Percentiles rank a stretch among this genome's conserved stretches.
Conservation (phyloP, 1,140 invertebrate genomes). For the Neotoxoptera formosana region DNA sequence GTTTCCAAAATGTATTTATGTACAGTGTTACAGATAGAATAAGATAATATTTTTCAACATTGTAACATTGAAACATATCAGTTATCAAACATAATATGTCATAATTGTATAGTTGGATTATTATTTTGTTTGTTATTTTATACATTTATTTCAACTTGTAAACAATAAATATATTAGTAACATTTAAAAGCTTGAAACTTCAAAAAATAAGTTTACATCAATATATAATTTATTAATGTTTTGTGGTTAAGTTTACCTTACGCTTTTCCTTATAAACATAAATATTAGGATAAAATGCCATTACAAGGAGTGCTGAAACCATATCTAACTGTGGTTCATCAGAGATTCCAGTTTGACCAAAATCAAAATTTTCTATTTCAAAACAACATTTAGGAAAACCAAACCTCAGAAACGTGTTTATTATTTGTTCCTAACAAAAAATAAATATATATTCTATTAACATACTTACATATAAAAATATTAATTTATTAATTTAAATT, state of each 20-base stretch:
- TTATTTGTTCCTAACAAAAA: slow-evolving; percentile 77
- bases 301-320: slow-evolving; percentile 83
- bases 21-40: background rate
- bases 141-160: background rate
- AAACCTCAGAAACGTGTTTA: slow-evolving; percentile 78
- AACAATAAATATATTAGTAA: background rate
- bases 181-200: background rate
- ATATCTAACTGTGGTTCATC: slow-evolving; percentile 84
- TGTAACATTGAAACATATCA: background rate
- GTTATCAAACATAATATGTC: background rate
- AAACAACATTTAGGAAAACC: slow-evolving; percentile 92
- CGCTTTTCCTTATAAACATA: slow-evolving; percentile 94
- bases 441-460: slow-evolving; percentile 47
- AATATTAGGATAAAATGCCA: slow-evolving; percentile 96
- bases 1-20: background rate
- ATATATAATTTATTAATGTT: background rate
- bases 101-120: background rate
- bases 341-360: slow-evolving; percentile 64
- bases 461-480: background rate
- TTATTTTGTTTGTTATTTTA: background rate
- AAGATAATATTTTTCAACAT: background rate
- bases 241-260: slow-evolving; percentile 69
- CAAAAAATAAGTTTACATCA: background rate
- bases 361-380: slow-evolving; percentile 77
- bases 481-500: background rate